Base-by-base conservation (phyloP, 2,797 vertebrate genomes). In the Lacerta agilis region DNA sequence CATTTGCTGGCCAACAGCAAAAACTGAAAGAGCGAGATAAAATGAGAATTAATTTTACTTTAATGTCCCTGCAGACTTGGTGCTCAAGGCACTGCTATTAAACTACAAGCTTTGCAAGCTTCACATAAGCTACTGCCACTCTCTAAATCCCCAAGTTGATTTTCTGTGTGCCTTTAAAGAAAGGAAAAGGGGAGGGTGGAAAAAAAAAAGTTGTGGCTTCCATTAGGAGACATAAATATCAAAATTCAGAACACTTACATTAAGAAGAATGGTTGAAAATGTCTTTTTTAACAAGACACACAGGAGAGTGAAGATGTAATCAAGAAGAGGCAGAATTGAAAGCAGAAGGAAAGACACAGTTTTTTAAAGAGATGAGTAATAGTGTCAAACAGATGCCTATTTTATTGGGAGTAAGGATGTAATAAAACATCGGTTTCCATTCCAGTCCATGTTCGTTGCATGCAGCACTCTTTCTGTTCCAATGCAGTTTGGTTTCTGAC, bases 41-140 rank as follows among this genome's bases (percentile, higher is more conserved):
- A 80, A 88, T 85, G 82, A 75, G 69, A 85, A 89, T 89, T 85
- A 85, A 89, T 89, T 85, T 81, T 89, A 85, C 83, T 81, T 89
- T 80, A 79, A 89, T 89, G 77, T 89, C 78, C 77, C 83, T n/a
- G 8, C 49, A 89, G 83, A 89, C n/a, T 49, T 66, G 55, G 75
- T 85, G 77, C 87, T 85, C 77, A 85, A 73, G 87, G 77, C 77
- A 29, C 61, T 85, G 77, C 77, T 89, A 76, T 85, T 75, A 85
- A 89, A 66, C 38, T 80, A 75, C 77, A 88, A n/a, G 87, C 66
- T 87, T 83, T 77, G 80, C 61, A 83, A 55, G 61, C 64, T 78
- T 83, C 75, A 78, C 15, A 43, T 77, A 78, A 58, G 75, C 83
- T 64, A 79, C 69, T 49, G 41, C 55, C 61, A 20, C 82, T 88